A percentile compares a stretch with the other conserved stretches of the same genome.
These are phyloP conservation scores for chimpanzee (Pan troglodytes) DNA, from an alignment of 2,113 vertebrate genomes.

Conservation along the genomic window DNA sequence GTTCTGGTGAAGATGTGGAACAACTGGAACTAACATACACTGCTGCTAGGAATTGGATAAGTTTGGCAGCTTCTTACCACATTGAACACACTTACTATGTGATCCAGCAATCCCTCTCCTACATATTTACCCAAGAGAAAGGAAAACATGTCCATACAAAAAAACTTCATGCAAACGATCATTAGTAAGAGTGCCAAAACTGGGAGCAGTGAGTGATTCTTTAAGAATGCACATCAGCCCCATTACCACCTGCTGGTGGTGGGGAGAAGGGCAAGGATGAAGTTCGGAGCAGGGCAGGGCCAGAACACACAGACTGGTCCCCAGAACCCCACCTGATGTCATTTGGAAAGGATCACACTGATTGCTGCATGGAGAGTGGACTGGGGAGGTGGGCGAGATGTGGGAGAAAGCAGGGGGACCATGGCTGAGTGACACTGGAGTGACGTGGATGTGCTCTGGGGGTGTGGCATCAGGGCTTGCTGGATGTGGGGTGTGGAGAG, in stretches of 20 bases:
- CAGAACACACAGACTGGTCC: neutral
- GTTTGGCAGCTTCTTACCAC: neutral
- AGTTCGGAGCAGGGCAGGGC: neutral
- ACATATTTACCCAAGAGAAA: neutral
- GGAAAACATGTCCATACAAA: neutral
- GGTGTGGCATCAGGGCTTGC: neutral
- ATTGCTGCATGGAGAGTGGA: neutral
- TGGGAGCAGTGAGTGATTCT: neutral
- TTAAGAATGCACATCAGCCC: neutral
- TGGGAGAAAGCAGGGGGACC: neutral
- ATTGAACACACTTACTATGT: neutral
- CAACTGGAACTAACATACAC: too few species aligned
- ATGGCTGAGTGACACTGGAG: neutral
- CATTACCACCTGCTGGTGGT: too few species aligned
- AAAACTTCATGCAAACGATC: neutral
- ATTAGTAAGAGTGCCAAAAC: too few species aligned
- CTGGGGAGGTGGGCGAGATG: neutral
- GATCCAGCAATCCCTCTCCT: neutral
- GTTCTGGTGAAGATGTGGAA: too few species aligned
- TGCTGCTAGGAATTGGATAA: too few species aligned
- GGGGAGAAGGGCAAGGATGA: too few species aligned
- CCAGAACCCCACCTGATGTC: neutral
- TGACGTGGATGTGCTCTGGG: neutral
- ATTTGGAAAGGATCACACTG: neutral
- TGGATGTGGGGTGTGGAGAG: neutral